Percentiles rank a stretch among this genome's conserved stretches.
These are phyloP conservation scores for Cardinalis cardinalis DNA, from an alignment of 2,113 vertebrate species.

Conservation along the genomic window DNA sequence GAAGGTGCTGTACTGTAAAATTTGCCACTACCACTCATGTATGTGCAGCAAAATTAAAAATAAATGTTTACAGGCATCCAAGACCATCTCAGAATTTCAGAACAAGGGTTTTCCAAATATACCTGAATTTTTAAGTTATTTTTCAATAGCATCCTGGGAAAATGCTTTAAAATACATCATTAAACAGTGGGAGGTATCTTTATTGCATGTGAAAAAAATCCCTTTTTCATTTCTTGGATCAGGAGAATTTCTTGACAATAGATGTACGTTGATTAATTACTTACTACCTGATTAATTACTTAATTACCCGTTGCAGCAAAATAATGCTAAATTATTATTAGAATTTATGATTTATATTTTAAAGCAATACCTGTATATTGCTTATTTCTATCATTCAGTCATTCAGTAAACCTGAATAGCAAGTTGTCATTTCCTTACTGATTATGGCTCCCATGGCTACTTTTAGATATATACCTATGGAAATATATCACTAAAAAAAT, in stretches of 20 bases:
- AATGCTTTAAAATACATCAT: background rate
- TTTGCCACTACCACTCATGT: fast-evolving
- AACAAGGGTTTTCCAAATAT: background rate
- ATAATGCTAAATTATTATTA: background rate
- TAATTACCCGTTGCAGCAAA: background rate
- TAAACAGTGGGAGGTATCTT: background rate
- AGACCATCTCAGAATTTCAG: background rate
- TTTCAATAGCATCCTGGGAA: background rate
- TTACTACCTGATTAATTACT: background rate
- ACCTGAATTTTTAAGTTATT: background rate
- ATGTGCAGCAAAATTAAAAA: background rate
- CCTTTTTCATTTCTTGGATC: background rate
- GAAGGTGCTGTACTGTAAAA: background rate
- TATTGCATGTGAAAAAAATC: background rate
- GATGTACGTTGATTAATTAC: background rate
- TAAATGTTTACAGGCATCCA: background rate
- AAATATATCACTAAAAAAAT: background rate
- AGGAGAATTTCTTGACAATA: background rate
- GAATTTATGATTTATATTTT: background rate
- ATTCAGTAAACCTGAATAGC: background rate
- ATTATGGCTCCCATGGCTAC: background rate
- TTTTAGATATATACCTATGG: background rate
- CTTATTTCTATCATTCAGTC: background rate
- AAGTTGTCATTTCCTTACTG: background rate
- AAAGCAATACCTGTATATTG: background rate